Evolutionary conservation across 2,113 vertebrate species (phyloP).

Genomic region (Callocephalon fimbriatum): DNA sequence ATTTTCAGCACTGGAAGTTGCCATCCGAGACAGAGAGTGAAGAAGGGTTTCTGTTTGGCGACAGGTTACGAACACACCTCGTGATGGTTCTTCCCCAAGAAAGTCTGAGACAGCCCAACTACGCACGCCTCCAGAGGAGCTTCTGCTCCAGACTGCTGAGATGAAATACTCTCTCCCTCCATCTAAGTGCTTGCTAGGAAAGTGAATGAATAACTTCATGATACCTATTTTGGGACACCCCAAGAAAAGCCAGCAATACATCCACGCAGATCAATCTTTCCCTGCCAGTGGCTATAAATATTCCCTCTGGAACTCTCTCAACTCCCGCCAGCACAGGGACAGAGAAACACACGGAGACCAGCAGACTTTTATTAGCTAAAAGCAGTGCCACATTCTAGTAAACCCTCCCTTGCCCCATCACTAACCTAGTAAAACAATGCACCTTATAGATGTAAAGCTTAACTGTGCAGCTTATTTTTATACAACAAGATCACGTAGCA

Average conservation of each 20-base stretch:
- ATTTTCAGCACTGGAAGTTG: background rate
- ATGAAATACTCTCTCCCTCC: background rate
- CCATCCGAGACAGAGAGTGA: background rate
- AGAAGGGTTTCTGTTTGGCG: background rate
- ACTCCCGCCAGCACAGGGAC: fast-evolving
- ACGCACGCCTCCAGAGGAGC: background rate
- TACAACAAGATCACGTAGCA: fast-evolving
- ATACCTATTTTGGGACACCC: background rate
- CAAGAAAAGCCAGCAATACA: background rate
- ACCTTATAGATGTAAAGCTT: background rate
- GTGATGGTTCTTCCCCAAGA: background rate
- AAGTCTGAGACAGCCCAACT: background rate
- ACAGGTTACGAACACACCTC: background rate
- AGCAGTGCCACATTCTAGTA: background rate
- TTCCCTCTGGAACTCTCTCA: background rate
- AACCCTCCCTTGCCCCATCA: background rate
- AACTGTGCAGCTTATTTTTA: background rate
- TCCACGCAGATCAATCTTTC: background rate
- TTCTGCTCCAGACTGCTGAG: background rate
- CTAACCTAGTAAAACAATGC: background rate
- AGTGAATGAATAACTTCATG: background rate
- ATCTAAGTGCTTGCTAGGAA: fast-evolving
- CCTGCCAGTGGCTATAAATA: conserved; percentile 3
- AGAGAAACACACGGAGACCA: fast-evolving
- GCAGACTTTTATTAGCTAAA: background rate